Evolutionary conservation across 2,113 vertebrate genomes (phyloP).

Genomic region (Lota lota): DNA sequence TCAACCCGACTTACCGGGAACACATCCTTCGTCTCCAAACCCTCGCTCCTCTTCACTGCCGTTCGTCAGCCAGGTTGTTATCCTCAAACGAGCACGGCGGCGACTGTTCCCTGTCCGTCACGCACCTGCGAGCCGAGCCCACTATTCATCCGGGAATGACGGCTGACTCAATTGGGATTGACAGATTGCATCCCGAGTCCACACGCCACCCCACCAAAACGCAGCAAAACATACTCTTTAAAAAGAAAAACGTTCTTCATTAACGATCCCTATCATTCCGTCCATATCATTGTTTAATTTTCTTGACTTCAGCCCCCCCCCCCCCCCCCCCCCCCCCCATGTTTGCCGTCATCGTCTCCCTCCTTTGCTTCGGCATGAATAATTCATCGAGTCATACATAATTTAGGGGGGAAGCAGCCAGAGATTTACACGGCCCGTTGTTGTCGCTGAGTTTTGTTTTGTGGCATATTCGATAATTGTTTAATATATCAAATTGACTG

Average conservation of each 20-base stretch:
- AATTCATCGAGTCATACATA: slow-evolving; percentile 67
- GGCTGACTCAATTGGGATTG: slow-evolving; percentile 50
- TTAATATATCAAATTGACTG: slow-evolving; percentile 75
- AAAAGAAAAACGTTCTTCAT: no score
- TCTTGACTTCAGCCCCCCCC: not conserved
- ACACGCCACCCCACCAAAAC: slow-evolving; percentile 14
- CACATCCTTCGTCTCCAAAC: not conserved
- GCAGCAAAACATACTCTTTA: no score
- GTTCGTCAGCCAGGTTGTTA: slow-evolving; percentile 51
- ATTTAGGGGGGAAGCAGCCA: slow-evolving; percentile 60
- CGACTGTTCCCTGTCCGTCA: slow-evolving; percentile 36
- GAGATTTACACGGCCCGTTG: slow-evolving; percentile 66
- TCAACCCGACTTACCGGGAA: not conserved
- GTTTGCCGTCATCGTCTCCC: slow-evolving; percentile 33
- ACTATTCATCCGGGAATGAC: slow-evolving; percentile 59
- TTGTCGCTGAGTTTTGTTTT: slow-evolving; percentile 72
- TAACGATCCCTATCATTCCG: slow-evolving; percentile 20
- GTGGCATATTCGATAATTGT: slow-evolving; percentile 76
- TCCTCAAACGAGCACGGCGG: slow-evolving; percentile 12
- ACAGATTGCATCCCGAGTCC: slow-evolving; percentile 49
- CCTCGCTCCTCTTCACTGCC: slow-evolving; percentile 15
- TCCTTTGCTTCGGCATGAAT: slow-evolving; percentile 56
- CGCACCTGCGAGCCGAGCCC: slow-evolving; percentile 32
- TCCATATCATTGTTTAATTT: slow-evolving; percentile 58
- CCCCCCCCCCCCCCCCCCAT: not conserved